Conservation (phyloP, 2,113 vertebrate genomes). For the Ascaphus truei region DNA sequence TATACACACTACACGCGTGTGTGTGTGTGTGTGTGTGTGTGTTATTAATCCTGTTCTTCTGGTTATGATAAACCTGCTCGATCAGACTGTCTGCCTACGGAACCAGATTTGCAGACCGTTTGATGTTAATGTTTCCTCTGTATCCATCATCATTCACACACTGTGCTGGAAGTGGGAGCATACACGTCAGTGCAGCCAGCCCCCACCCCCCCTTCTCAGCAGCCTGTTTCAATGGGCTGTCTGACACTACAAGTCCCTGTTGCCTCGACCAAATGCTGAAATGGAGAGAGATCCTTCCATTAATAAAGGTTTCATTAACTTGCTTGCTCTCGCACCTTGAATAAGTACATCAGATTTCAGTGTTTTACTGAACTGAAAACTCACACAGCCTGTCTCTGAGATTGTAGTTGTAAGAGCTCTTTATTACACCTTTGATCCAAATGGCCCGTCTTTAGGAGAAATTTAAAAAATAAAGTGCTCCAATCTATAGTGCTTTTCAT, state of each 20-base stretch:
- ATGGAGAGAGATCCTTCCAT: neutral
- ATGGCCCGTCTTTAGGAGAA: slow-evolving; percentile 15
- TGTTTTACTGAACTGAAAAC: slow-evolving; percentile 9
- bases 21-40: too few species aligned
- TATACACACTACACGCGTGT: too few species aligned
- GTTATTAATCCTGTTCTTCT: too few species aligned
- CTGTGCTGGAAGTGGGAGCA: too few species aligned
- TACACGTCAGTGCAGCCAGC: neutral
- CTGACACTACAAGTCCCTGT: neutral
- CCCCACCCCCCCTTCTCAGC: neutral
- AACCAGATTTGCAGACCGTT: too few species aligned
- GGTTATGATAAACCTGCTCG: too few species aligned
- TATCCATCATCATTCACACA: too few species aligned
- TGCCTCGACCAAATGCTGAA: neutral
- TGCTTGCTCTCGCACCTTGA: rapidly evolving
- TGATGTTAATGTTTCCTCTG: too few species aligned
- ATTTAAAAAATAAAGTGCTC: slow-evolving; percentile 4
- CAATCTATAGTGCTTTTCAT: slow-evolving; percentile 50
- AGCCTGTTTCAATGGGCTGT: neutral
- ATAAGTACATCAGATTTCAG: neutral
- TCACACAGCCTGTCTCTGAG: neutral
- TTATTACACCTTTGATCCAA: slow-evolving; percentile 14
- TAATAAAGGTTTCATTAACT: neutral
- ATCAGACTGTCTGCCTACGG: too few species aligned
- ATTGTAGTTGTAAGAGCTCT: slow-evolving; percentile 7